These are phyloP conservation scores for Baronia brevicornis DNA, from an alignment of 2,888 invertebrate genomes.

Conservation along the genomic window DNA sequence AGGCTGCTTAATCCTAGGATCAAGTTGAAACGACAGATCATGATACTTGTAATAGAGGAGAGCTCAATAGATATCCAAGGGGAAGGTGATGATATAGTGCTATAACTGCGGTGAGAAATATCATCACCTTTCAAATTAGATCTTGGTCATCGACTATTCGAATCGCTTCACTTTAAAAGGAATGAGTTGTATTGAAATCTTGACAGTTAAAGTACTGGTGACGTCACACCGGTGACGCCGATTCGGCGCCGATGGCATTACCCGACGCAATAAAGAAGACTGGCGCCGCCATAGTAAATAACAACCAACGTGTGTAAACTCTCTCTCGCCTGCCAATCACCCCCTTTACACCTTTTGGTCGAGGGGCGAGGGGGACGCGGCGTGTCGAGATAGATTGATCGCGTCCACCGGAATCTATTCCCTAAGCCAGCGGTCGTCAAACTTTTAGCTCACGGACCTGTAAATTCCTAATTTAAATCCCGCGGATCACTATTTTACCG, in stretches of 20 bases:
- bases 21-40: too few relatives aligned
- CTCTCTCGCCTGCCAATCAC: slow-evolving; percentile 15
- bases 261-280: slow-evolving; percentile 40
- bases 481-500: slow-evolving; percentile 12
- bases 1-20: too few relatives aligned
- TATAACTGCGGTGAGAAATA: too few relatives aligned
- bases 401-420: slow-evolving; percentile 17
- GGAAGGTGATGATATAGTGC: too few relatives aligned
- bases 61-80: too few relatives aligned
- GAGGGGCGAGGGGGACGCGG: slow-evolving; percentile 7
- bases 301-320: slow-evolving; percentile 27
- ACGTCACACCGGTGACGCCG: slow-evolving; percentile 26
- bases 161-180: slow-evolving; percentile 1
- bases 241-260: slow-evolving; percentile 41
- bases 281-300: slow-evolving; percentile 35
- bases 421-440: too few relatives aligned
- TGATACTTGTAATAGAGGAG: too few relatives aligned
- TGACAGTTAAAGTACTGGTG: slow-evolving; percentile 17
- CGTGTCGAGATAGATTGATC: slow-evolving; percentile 14
- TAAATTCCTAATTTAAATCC: too few relatives aligned
- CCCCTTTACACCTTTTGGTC: slow-evolving; percentile 20
- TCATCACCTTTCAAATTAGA: too few relatives aligned
- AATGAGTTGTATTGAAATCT: slow-evolving; percentile 6
- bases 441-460: too few relatives aligned
- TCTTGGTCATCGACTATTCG: too few relatives aligned